These are phyloP conservation scores for Hydroisotoma schaefferi DNA, from an alignment of 2,888 invertebrate genomes.

Conservation along the genomic window DNA sequence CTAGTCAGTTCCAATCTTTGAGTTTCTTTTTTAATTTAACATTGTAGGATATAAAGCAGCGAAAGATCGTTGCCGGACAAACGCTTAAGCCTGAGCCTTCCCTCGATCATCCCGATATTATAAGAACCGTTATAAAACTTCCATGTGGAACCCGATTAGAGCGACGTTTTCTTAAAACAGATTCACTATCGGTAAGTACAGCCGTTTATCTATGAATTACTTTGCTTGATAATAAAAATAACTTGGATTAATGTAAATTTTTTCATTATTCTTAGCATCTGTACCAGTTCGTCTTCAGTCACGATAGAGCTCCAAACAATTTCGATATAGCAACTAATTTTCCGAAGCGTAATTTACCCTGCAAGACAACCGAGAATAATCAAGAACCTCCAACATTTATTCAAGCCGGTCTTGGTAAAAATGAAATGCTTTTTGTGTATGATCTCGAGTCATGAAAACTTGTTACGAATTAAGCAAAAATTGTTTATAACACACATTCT, in stretches of 20 bases:
- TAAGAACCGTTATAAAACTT: conserved; percentile 84
- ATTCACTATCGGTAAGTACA: conserved; percentile 71
- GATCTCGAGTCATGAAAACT: conserved; percentile 79
- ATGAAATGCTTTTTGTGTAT: conserved; percentile 89
- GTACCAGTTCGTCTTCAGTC: conserved; percentile 92
- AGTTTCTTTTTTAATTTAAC: neutral
- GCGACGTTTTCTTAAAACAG: conserved; percentile 73
- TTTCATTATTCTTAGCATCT: conserved; percentile 85
- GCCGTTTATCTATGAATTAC: neutral
- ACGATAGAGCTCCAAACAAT: conserved; percentile 84
- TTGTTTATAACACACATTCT: too few species aligned
- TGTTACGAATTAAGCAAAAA: too few species aligned
- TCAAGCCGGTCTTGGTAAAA: conserved; percentile 78
- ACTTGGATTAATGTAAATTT: conserved; percentile 16
- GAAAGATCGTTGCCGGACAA: conserved; percentile 52
- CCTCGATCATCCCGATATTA: conserved; percentile 63
- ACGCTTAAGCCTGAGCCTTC: conserved; percentile 65
- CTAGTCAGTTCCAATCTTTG: neutral
- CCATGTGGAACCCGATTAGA: conserved; percentile 86
- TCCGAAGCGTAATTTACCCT: conserved; percentile 77
- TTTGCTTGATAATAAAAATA: neutral
- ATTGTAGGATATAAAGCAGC: conserved; percentile 50
- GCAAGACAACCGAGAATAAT: conserved; percentile 56
- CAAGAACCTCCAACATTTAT: conserved; percentile 61
- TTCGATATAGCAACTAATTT: conserved; percentile 96